A percentile compares a stretch with the other conserved stretches of the same genome.
Evolutionary conservation across 2,888 invertebrate genomes (phyloP).

Genomic region (Tanytarsus gracilentus): DNA sequence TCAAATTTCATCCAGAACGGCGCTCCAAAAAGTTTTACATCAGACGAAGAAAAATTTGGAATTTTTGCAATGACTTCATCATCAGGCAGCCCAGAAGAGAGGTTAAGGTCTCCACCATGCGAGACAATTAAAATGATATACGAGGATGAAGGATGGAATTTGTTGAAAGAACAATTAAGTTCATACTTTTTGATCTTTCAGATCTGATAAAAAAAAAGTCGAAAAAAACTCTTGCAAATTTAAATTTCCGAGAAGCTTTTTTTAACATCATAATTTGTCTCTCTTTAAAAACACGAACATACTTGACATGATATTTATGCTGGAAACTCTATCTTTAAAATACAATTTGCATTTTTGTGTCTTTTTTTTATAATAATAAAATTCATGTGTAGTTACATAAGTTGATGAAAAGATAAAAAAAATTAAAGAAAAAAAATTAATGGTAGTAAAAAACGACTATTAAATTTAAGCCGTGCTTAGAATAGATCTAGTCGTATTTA

Average conservation of each 20-base stretch:
- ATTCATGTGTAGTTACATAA: not conserved
- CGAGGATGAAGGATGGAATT: too few relatives aligned
- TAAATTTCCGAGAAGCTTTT: not conserved
- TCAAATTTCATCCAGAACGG: not conserved
- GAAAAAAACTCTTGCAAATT: not conserved
- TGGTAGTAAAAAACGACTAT: conserved; percentile 29
- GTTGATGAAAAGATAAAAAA: conserved; percentile 10
- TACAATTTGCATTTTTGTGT: not conserved
- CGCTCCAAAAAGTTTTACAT: too few relatives aligned
- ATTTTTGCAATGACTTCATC: too few relatives aligned
- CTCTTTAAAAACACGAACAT: not conserved
- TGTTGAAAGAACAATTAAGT: conserved; percentile 33
- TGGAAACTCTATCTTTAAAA: not conserved
- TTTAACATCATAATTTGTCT: conserved; percentile 8
- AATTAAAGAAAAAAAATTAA: conserved; percentile 21
- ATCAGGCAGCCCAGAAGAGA: too few relatives aligned
- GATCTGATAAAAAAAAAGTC: not conserved
- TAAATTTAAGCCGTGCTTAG: conserved; percentile 33
- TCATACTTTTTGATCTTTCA: conserved; percentile 33
- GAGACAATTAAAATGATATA: too few relatives aligned
- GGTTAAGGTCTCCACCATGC: too few relatives aligned
- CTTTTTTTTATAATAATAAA: too few relatives aligned
- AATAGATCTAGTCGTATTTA: conserved; percentile 34
- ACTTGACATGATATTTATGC: not conserved
- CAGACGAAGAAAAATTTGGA: too few relatives aligned